These are phyloP conservation scores for Enteromius afrohamiltoni DNA, from an alignment of 2,797 vertebrate species.

Conservation along the genomic window DNA sequence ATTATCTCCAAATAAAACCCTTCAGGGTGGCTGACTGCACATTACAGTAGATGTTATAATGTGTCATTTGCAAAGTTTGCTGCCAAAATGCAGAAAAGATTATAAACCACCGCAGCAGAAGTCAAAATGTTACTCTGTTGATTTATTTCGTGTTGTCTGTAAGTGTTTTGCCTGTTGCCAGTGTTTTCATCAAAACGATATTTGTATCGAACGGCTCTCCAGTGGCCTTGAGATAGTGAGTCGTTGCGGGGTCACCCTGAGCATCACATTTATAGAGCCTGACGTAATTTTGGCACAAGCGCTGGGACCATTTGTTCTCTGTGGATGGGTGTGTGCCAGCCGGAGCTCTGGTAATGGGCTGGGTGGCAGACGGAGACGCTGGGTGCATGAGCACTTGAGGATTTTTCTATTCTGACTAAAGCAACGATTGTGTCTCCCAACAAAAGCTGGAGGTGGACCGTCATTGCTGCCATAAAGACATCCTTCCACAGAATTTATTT, in stretches of 20 bases:
- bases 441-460: slow-evolving; percentile 31
- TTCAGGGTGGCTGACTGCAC: slow-evolving; percentile 14
- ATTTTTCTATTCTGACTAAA: slow-evolving; percentile 27
- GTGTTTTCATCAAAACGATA: background rate
- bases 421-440: slow-evolving; percentile 26
- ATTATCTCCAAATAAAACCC: slow-evolving; percentile 29
- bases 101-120: background rate
- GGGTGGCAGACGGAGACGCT: slow-evolving; percentile 36
- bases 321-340: slow-evolving; percentile 39
- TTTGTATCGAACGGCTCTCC: slow-evolving; percentile 20
- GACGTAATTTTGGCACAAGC: slow-evolving; percentile 46
- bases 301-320: slow-evolving; percentile 35
- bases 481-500: slow-evolving; percentile 11
- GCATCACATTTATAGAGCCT: slow-evolving; percentile 46
- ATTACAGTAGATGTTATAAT: background rate
- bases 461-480: slow-evolving; percentile 3
- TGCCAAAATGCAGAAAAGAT: background rate
- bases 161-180: background rate
- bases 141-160: background rate
- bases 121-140: slow-evolving; percentile 13
- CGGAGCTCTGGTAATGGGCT: slow-evolving; percentile 40
- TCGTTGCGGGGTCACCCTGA: slow-evolving; percentile 43
- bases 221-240: slow-evolving; percentile 35
- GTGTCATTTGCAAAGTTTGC: slow-evolving; percentile 14
- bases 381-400: slow-evolving; percentile 24